These are phyloP conservation scores for Drepana arcuata DNA, from an alignment of 1,140 invertebrate genomes.

Conservation along the genomic window DNA sequence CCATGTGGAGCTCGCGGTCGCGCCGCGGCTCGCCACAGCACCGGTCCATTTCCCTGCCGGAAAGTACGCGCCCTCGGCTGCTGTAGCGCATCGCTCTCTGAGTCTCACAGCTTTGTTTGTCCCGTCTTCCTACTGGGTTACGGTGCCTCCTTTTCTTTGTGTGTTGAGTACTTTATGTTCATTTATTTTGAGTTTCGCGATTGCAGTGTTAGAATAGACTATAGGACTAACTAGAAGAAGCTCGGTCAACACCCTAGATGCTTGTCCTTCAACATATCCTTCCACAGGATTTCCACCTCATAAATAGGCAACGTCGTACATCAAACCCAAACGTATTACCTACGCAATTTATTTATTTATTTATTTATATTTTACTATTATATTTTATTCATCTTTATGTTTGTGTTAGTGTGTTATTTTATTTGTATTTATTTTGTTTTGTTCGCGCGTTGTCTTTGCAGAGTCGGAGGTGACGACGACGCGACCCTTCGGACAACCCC, in stretches of 20 bases:
- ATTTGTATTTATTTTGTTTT: constrained; percentile 58
- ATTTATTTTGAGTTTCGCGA: constrained; percentile 42
- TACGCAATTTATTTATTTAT: constrained; percentile 32
- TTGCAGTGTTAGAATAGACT: constrained; percentile 53
- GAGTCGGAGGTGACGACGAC: constrained; percentile 75
- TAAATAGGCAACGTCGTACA: constrained; percentile 15
- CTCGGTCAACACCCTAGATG: constrained; percentile 50
- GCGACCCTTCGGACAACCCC: constrained; percentile 82
- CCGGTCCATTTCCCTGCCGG: constrained; percentile 84
- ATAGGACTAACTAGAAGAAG: constrained; percentile 50
- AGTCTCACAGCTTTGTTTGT: constrained; percentile 62
- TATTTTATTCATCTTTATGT: constrained; percentile 35
- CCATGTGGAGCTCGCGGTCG: constrained; percentile 78
- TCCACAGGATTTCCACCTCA: constrained; percentile 28
- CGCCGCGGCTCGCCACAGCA: constrained; percentile 79
- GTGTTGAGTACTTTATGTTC: constrained; percentile 43
- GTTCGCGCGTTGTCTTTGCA: constrained; percentile 68
- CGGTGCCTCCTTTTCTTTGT: constrained; percentile 52
- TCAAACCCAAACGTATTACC: constrained; percentile 17
- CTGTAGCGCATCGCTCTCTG: constrained; percentile 55
- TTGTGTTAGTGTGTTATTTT: constrained; percentile 23
- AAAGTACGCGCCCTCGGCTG: constrained; percentile 79
- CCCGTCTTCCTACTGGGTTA: constrained; percentile 50
- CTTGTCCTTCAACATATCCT: constrained; percentile 54
- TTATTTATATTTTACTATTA: constrained; percentile 23